Evolutionary conservation across 1,140 invertebrate genomes (phyloP).

Genomic region (Helicoverpa armigera): DNA sequence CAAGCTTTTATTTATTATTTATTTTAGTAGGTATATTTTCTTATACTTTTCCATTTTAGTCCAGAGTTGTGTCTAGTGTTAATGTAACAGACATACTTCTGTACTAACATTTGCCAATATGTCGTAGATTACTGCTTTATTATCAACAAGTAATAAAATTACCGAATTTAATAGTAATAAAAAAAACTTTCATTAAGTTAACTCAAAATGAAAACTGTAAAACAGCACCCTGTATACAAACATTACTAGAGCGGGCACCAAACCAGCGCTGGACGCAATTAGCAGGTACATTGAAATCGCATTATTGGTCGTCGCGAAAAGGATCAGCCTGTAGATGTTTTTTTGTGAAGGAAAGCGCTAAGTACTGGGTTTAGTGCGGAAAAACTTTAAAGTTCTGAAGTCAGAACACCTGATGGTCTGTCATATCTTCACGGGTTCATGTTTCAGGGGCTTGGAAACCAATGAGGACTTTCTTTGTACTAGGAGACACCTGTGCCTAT

Average conservation of each 20-base stretch:
- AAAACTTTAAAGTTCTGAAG: conserved; percentile 34
- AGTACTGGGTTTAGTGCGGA: background rate
- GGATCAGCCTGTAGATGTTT: conserved; percentile 66
- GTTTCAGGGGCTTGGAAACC: background rate
- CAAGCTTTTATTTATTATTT: too few relatives aligned
- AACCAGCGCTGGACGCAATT: conserved; percentile 66
- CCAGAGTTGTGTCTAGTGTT: too few relatives aligned
- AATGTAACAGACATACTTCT: too few relatives aligned
- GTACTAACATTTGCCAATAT: too few relatives aligned
- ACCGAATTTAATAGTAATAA: too few relatives aligned
- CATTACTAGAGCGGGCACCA: conserved; percentile 53
- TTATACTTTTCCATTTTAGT: too few relatives aligned
- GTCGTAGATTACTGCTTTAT: too few relatives aligned
- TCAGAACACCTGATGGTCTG: conserved; percentile 30
- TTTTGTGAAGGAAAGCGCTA: conserved; percentile 61
- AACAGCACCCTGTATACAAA: conserved; percentile 59
- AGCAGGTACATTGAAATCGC: conserved; percentile 73
- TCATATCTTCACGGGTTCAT: background rate
- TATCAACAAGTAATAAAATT: too few relatives aligned
- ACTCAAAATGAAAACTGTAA: background rate
- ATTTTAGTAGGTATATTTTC: too few relatives aligned
- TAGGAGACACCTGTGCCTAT: too few relatives aligned
- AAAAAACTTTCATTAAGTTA: too few relatives aligned
- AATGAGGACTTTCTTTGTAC: too few relatives aligned
- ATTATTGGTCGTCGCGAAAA: conserved; percentile 73